phyloP scores from a whole-genome alignment of 2,113 vertebrate genomes.

The Coptodon rendalli region DNA sequence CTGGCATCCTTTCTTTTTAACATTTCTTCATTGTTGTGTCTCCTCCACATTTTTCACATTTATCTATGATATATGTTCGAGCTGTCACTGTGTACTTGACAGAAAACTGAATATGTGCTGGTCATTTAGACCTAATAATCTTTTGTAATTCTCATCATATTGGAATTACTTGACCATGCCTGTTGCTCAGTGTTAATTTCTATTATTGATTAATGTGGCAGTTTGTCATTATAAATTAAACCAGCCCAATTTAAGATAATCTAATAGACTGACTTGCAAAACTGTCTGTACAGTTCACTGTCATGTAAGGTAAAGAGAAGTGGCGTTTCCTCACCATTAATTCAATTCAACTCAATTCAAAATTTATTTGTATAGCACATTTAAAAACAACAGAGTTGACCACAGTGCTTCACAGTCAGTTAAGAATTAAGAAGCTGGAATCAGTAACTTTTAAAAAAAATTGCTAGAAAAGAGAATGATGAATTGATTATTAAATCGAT shows the following conservation, averaged over 20 bases:
- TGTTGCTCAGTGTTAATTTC: background rate
- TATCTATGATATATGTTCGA: background rate
- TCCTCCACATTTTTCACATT: background rate
- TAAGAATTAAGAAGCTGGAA: background rate
- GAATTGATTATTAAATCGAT: background rate
- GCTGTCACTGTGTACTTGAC: background rate
- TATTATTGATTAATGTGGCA: background rate
- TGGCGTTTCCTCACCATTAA: background rate
- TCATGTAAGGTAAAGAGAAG: background rate
- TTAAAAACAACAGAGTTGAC: background rate
- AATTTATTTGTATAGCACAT: background rate
- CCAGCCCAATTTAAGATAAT: background rate
- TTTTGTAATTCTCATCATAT: background rate
- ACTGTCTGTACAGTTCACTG: background rate
- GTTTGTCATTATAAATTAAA: background rate
- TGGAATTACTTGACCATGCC: background rate
- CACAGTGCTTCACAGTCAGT: background rate
- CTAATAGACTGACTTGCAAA: background rate
- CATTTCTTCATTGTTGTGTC: background rate
- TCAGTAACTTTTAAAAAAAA: background rate
- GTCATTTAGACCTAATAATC: background rate
- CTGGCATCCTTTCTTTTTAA: conserved; percentile 1
- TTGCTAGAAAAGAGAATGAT: background rate
- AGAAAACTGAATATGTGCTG: background rate
- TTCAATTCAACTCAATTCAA: background rate